These are phyloP conservation scores for Nemoura dubitans DNA, from an alignment of 2,888 invertebrate species.

Conservation along the genomic window DNA sequence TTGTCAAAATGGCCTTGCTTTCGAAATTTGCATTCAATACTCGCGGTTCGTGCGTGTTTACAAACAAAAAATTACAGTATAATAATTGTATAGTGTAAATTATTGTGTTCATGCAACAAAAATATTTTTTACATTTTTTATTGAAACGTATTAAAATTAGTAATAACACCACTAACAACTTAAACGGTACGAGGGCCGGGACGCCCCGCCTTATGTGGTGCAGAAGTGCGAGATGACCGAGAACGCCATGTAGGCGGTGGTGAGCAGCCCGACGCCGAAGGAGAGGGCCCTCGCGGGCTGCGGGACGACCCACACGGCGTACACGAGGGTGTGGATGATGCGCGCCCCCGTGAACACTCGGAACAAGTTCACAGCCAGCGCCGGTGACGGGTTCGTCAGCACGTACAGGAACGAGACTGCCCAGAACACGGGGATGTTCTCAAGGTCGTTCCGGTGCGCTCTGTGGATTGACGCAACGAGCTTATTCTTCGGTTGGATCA, in stretches of 20 bases:
- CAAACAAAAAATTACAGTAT: too few relatives aligned
- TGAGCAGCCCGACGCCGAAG: constrained; percentile 60
- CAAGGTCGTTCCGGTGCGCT: constrained; percentile 76
- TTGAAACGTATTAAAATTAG: too few relatives aligned
- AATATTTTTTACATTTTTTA: too few relatives aligned
- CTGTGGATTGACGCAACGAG: constrained; percentile 62
- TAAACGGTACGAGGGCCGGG: too few relatives aligned
- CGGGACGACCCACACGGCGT: constrained; percentile 68
- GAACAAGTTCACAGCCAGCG: constrained; percentile 66
- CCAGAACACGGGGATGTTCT: constrained; percentile 75
- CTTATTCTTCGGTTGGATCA: too few relatives aligned
- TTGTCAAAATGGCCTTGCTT: too few relatives aligned
- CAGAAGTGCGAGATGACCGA: constrained; percentile 49
- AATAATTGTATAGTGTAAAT: too few relatives aligned
- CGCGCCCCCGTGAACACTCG: constrained; percentile 67
- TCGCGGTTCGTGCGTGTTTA: too few relatives aligned
- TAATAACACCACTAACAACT: too few relatives aligned
- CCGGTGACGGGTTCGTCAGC: constrained; percentile 65
- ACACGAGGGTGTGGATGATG: constrained; percentile 71
- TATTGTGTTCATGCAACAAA: too few relatives aligned
- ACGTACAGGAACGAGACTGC: constrained; percentile 69
- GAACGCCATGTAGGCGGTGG: constrained; percentile 64
- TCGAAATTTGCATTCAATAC: too few relatives aligned
- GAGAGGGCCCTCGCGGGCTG: constrained; percentile 66
- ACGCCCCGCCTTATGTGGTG: not conserved